Conservation (phyloP, 2,797 vertebrate genomes). For the Chelonia mydas region DNA sequence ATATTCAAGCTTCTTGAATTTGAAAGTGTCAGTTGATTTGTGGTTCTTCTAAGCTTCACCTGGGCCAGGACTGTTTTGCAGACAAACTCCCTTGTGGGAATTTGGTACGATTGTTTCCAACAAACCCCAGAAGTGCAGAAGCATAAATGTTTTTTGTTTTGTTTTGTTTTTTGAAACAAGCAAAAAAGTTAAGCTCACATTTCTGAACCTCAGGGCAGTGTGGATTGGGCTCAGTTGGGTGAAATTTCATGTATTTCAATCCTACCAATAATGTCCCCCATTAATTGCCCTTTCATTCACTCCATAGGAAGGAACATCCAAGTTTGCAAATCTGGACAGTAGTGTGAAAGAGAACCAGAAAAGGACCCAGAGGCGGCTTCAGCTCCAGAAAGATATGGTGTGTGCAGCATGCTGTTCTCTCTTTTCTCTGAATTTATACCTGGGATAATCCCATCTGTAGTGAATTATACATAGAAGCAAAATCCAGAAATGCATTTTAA, state of each 20-base stretch:
- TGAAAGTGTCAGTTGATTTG: not conserved
- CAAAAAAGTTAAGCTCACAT: not conserved
- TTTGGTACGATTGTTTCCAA: not conserved
- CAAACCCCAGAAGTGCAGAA: not conserved
- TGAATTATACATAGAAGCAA: not conserved
- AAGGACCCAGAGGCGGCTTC: constrained; percentile 91
- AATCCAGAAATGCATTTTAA: not conserved
- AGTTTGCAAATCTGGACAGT: constrained; percentile 94
- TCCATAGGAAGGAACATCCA: constrained; percentile 94
- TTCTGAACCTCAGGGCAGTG: not conserved
- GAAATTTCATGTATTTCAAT: not conserved
- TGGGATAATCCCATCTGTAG: not conserved
- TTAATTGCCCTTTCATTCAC: constrained; percentile 8
- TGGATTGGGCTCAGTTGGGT: not conserved
- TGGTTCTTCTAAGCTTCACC: not conserved
- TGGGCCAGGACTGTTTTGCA: not conserved
- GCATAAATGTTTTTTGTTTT: not conserved
- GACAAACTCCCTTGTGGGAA: not conserved
- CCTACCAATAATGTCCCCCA: not conserved
- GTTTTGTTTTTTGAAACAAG: not conserved
- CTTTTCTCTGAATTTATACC: not conserved
- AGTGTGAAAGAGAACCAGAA: constrained; percentile 96
- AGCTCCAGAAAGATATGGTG: constrained; percentile 94
- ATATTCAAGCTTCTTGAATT: not conserved
- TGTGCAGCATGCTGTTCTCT: not conserved